Percentiles rank a stretch among this genome's conserved stretches.
phyloP scores from a whole-genome alignment of 2,113 vertebrate genomes.

The Saccopteryx bilineata region DNA sequence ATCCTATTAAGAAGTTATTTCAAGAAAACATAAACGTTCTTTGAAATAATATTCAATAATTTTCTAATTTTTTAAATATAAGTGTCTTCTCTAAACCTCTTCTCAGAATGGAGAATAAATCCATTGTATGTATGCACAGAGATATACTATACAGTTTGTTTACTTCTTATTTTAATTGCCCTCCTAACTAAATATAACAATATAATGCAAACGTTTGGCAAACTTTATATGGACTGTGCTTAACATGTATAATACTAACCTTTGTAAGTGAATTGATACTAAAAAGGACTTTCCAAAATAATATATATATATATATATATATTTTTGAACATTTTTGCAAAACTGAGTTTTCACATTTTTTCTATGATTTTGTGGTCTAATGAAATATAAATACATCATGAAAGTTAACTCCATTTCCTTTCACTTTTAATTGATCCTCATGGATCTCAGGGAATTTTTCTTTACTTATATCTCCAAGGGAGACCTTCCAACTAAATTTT shows the following conservation, averaged over 20 bases:
- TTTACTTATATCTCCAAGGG: background rate
- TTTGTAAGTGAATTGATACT: background rate
- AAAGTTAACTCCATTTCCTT: constrained; percentile 40
- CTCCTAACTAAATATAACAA: constrained; percentile 46
- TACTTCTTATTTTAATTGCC: constrained; percentile 62
- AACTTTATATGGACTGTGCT: background rate
- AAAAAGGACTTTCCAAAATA: background rate
- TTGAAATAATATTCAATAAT: constrained; percentile 68
- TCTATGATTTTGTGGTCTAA: background rate
- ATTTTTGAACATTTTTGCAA: background rate
- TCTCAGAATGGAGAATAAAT: constrained; percentile 37
- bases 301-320: background rate
- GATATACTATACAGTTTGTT: background rate
- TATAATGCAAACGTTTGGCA: background rate
- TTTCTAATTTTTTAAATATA: constrained; percentile 49
- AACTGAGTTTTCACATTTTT: constrained; percentile 13
- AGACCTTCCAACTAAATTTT: background rate
- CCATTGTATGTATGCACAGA: background rate
- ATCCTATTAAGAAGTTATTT: constrained; percentile 77
- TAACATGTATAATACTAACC: background rate
- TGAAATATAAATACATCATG: constrained; percentile 17
- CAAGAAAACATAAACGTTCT: constrained; percentile 58
- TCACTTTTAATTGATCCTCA: constrained; percentile 20
- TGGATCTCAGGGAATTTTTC: background rate
- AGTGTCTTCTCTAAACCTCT: constrained; percentile 51